phyloP scores from a whole-genome alignment of 2,888 invertebrate species.

The Drosophila multiciliata region DNA sequence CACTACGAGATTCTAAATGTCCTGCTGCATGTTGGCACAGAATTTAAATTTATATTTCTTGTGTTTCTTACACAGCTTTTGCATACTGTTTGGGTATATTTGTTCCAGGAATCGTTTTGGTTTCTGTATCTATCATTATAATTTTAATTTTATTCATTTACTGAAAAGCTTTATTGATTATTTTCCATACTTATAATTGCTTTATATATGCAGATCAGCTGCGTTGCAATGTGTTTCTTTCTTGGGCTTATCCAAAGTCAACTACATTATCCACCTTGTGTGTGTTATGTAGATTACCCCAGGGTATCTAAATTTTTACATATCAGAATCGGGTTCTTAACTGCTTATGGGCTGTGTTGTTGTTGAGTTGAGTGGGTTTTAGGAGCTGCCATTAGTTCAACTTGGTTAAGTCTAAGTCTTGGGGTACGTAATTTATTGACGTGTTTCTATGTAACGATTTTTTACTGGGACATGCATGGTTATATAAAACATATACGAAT shows the following conservation, averaged over 20 bases:
- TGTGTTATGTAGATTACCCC: neutral
- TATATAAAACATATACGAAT: conserved; percentile 1
- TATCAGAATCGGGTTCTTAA: neutral
- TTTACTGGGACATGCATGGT: conserved; percentile 28
- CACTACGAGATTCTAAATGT: conserved; percentile 9
- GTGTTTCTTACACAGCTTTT: conserved; percentile 3
- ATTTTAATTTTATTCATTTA: neutral
- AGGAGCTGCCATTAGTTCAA: conserved; percentile 65
- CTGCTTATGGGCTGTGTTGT: conserved; percentile 12
- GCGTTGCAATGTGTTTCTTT: neutral
- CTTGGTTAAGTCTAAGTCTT: conserved; percentile 56
- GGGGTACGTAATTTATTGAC: conserved; percentile 71
- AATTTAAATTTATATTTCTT: conserved; percentile 72
- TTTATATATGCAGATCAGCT: neutral
- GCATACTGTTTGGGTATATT: neutral
- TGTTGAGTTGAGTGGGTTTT: conserved; percentile 5
- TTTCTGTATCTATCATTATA: neutral
- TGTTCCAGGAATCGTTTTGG: neutral
- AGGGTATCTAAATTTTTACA: conserved; percentile 22
- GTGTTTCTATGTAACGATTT: conserved; percentile 66
- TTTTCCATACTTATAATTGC: neutral
- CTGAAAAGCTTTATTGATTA: neutral
- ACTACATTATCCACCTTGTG: neutral
- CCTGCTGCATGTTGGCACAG: conserved; percentile 71
- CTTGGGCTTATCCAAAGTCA: neutral